Evolutionary conservation across 2,797 vertebrate genomes (phyloP).

Genomic region (Sciaenops ocellatus): DNA sequence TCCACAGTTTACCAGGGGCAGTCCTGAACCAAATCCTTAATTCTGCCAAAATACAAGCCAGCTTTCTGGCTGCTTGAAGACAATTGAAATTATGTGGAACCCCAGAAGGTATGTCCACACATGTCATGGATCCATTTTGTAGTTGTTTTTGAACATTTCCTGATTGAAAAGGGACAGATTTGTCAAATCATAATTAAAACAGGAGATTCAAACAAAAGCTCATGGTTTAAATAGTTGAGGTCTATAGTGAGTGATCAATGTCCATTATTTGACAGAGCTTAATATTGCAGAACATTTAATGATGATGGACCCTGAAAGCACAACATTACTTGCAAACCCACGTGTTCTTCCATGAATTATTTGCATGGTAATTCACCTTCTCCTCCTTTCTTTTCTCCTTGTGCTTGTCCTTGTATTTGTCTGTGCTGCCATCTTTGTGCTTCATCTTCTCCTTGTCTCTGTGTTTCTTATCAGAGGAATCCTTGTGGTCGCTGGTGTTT

Average conservation of each 20-base stretch:
- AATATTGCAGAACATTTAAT: background rate
- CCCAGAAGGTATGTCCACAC: background rate
- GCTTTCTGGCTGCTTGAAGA: background rate
- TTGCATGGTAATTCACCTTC: slow-evolving; percentile 84
- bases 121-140: background rate
- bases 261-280: background rate
- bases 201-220: background rate
- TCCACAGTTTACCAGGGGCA: background rate
- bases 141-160: background rate
- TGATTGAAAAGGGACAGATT: background rate
- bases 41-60: background rate
- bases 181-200: background rate
- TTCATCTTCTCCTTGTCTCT: slow-evolving; percentile 93
- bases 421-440: slow-evolving; percentile 91
- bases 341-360: slow-evolving; percentile 1
- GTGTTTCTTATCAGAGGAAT: slow-evolving; percentile 95
- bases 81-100: background rate
- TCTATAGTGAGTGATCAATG: background rate
- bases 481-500: slow-evolving; percentile 90
- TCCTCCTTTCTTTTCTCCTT: slow-evolving; percentile 94
- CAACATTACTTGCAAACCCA: slow-evolving; percentile 1
- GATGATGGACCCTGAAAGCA: background rate
- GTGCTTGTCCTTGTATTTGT: slow-evolving; percentile 91
- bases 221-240: background rate
- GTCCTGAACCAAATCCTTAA: background rate